Base-by-base conservation (phyloP, 2,888 invertebrate species). In the Drosophila macrospina region DNA sequence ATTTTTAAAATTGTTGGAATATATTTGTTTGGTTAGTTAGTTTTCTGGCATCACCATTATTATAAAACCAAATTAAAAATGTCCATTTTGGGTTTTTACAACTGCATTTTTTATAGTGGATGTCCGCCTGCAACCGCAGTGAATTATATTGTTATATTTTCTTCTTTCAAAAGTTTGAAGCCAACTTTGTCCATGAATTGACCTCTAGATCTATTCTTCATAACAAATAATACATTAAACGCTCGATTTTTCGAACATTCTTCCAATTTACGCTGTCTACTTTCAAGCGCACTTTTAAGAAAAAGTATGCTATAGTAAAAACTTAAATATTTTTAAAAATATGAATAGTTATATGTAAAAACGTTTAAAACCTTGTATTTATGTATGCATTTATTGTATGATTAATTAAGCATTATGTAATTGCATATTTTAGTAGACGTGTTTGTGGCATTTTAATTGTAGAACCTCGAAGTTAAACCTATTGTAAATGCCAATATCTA, bases 291-390 rank as follows among this genome's bases (percentile, higher is more conserved):
- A 24, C 2, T 2, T 5, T 28, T n/a, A n/a, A 34, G 26, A 44
- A 42, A 24, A 61, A 65, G 65, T 65, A 60, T 65, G 65, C 61
- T 24, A 54, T 28, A 24, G 1, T 44, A 50, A 50, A n/a, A 4
- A 6, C 4, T 15, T 8, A 10, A 20, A 20, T 15, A 39, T 30
- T 15, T 59, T 7, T n/a, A 26, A 30, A 24, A 11, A 11, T 11
- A 15, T 26, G 7, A 16, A 10, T 36, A n/a, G 10, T 16, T 45
- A 36, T 36, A n/a, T 8, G 5, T n/a, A 16, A 8, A 41, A 30
- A 20, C 5, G 1, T 24, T 8, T 4, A 16, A 7, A 24, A 32
- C 15, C 15, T 30, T 24, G 15, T 11, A 24, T 44, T 13, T 24
- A 6, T n/a, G 6, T 24, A 13, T 32, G 42, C 34, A 52, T 32